Conservation (phyloP, 2,888 invertebrate genomes). For the Lithophane semibrunnea region DNA sequence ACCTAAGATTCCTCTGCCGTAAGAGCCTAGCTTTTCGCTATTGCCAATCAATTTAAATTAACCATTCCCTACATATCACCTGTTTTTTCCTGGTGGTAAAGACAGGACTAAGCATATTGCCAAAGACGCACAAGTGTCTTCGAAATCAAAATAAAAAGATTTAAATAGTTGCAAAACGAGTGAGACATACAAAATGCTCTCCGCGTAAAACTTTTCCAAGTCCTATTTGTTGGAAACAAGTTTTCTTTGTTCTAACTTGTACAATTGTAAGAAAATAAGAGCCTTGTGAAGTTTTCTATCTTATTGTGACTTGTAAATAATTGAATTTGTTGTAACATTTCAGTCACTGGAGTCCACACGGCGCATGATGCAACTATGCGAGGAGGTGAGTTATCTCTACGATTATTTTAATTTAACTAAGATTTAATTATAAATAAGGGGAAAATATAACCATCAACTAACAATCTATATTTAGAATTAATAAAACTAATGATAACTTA, state of each 20-base stretch:
- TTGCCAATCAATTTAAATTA: neutral
- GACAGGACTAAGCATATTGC: neutral
- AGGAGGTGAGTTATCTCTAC: slow-evolving; percentile 93
- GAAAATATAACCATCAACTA: slow-evolving; percentile 33
- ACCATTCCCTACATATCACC: neutral
- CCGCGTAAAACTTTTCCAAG: slow-evolving; percentile 18
- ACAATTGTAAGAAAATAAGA: slow-evolving; percentile 30
- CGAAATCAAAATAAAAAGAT: slow-evolving; percentile 23
- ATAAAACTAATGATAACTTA: slow-evolving; percentile 15
- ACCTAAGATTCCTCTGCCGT: neutral
- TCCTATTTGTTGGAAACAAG: slow-evolving; percentile 17
- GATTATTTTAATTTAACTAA: slow-evolving; percentile 28
- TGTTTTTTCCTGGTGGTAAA: neutral
- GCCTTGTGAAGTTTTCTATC: slow-evolving; percentile 25
- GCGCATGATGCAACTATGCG: slow-evolving; percentile 97
- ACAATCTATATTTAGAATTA: slow-evolving; percentile 7
- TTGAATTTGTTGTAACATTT: slow-evolving; percentile 81
- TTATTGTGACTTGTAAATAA: slow-evolving; percentile 35
- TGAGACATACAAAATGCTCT: slow-evolving; percentile 7
- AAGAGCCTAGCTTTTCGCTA: neutral
- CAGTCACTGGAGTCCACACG: slow-evolving; percentile 98
- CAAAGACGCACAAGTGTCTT: neutral
- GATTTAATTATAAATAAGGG: slow-evolving; percentile 21
- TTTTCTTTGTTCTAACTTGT: slow-evolving; percentile 41
- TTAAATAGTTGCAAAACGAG: slow-evolving; percentile 19